Conservation (phyloP, 2,113 vertebrate genomes). For the Polypterus bichir region DNA sequence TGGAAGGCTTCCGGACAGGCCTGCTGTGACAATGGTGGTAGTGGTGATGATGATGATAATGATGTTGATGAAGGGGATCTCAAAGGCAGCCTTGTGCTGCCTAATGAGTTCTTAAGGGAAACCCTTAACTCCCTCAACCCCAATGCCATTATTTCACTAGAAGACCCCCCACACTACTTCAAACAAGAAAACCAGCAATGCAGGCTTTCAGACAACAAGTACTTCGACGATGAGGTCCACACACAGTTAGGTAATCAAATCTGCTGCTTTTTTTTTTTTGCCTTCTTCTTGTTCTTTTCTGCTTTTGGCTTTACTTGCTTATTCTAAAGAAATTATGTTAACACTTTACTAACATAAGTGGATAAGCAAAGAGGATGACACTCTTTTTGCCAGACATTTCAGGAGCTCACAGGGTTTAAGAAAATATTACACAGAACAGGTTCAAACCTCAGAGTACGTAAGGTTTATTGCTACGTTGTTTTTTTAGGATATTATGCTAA, state of each 20-base stretch:
- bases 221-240: constrained; percentile 52
- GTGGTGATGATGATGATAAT: constrained; percentile 37
- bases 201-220: constrained; percentile 54
- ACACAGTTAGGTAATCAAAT: constrained; percentile 61
- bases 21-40: constrained; percentile 16
- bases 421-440: too few relatives aligned
- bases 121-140: constrained; percentile 49
- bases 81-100: constrained; percentile 35
- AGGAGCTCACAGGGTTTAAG: too few relatives aligned
- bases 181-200: constrained; percentile 48
- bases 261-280: constrained; percentile 45
- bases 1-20: constrained; percentile 25
- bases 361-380: too few relatives aligned
- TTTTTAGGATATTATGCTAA: constrained; percentile 19
- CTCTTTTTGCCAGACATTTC: too few relatives aligned
- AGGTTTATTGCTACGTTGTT: too few relatives aligned
- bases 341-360: too few relatives aligned
- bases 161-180: constrained; percentile 42
- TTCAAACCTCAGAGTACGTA: too few relatives aligned
- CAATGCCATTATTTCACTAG: constrained; percentile 47
- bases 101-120: constrained; percentile 32
- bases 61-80: constrained; percentile 27
- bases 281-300: constrained; percentile 42
- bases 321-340: constrained; percentile 15
- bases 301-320: constrained; percentile 48